A percentile compares a stretch with the other conserved stretches of the same genome.
Evolutionary conservation across 2,113 vertebrate genomes (phyloP).

Genomic region (Halichoeres trimaculatus): DNA sequence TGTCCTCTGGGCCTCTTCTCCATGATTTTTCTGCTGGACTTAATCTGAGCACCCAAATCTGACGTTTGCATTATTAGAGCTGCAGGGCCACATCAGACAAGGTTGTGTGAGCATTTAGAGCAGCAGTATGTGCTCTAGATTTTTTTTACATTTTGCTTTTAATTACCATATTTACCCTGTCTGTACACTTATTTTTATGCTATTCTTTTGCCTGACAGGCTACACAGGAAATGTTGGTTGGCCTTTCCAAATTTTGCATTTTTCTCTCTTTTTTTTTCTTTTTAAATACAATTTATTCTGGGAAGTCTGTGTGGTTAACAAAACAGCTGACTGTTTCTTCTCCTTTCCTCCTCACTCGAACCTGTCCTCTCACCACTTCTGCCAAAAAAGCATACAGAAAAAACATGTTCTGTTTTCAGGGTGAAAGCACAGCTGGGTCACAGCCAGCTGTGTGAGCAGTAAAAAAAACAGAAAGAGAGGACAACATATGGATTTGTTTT

Average conservation of each 20-base stretch:
- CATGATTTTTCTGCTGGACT: slow-evolving; percentile 17
- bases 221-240: slow-evolving; percentile 31
- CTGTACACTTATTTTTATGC: background rate
- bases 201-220: slow-evolving; percentile 19
- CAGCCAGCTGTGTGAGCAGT: slow-evolving; percentile 64
- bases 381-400: slow-evolving; percentile 49
- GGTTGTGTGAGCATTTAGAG: background rate
- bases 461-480: slow-evolving; percentile 40
- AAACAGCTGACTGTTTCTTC: slow-evolving; percentile 24
- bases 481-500: slow-evolving; percentile 32
- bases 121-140: background rate
- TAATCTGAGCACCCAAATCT: slow-evolving; percentile 33
- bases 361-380: slow-evolving; percentile 35
- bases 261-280: slow-evolving; percentile 1
- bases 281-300: slow-evolving; percentile 16
- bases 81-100: slow-evolving; percentile 27
- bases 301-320: slow-evolving; percentile 40
- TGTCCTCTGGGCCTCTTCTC: slow-evolving; percentile 37
- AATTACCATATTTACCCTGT: background rate
- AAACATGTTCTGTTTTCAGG: slow-evolving; percentile 63
- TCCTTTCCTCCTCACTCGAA: slow-evolving; percentile 6
- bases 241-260: background rate
- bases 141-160: slow-evolving; percentile 13
- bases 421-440: slow-evolving; percentile 50
- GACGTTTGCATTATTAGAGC: slow-evolving; percentile 2